Evolutionary conservation across 2,797 vertebrate species (phyloP).

Genomic region (Huso huso): DNA sequence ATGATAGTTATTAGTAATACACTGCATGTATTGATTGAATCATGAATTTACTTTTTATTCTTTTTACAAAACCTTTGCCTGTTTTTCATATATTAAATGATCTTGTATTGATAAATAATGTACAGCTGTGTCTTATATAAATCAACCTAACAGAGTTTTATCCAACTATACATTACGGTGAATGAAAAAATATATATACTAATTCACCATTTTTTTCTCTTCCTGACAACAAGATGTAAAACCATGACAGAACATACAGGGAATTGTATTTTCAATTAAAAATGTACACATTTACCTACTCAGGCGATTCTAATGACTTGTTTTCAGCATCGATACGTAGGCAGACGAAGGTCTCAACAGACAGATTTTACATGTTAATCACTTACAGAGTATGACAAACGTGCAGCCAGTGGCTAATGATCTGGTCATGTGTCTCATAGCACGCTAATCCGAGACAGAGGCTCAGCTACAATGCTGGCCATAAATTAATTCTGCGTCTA

Average conservation of each 20-base stretch:
- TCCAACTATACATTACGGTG: too few species aligned
- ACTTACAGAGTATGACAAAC: background rate
- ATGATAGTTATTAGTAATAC: too few species aligned
- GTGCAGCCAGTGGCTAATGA: background rate
- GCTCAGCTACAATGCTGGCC: background rate
- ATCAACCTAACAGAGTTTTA: too few species aligned
- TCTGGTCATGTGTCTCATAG: background rate
- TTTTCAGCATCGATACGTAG: background rate
- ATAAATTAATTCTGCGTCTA: slow-evolving; percentile 13
- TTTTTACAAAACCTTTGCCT: too few species aligned
- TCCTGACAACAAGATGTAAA: background rate
- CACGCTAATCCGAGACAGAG: background rate
- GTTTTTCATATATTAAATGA: too few species aligned
- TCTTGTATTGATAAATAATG: too few species aligned
- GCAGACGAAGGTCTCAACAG: background rate
- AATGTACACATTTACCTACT: background rate
- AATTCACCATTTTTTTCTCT: too few species aligned
- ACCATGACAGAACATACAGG: background rate
- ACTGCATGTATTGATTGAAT: too few species aligned
- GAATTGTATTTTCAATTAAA: slow-evolving; percentile 5
- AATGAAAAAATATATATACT: too few species aligned
- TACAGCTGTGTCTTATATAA: too few species aligned
- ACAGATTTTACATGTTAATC: slow-evolving; percentile 1
- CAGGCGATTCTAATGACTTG: background rate
- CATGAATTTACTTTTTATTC: too few species aligned